Conservation (phyloP, 2,888 invertebrate genomes). For the Metalampra italica region DNA sequence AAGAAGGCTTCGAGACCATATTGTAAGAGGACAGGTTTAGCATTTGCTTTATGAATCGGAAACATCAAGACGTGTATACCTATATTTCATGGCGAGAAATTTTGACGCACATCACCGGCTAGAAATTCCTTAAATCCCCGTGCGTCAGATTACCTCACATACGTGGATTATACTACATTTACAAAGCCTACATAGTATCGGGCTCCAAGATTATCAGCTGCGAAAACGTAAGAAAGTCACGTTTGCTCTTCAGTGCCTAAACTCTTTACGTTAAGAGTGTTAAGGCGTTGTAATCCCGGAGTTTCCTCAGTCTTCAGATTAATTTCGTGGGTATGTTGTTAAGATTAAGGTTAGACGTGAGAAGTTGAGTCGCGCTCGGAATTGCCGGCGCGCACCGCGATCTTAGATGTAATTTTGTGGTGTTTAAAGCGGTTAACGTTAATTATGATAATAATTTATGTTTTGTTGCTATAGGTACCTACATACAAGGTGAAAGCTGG, state of each 20-base stretch:
- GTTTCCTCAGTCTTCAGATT: conserved; percentile 29
- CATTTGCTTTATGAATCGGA: background rate
- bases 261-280: conserved; percentile 5
- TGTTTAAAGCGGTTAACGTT: background rate
- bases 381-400: conserved; percentile 13
- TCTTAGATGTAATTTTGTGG: background rate
- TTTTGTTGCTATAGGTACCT: no score
- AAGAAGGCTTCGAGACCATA: no score
- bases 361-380: conserved; percentile 11
- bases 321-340: conserved; percentile 37
- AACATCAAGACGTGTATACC: no score
- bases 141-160: no score
- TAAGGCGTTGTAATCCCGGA: conserved; percentile 18
- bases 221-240: conserved; percentile 6
- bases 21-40: background rate
- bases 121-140: no score
- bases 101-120: no score
- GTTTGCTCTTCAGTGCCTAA: conserved; percentile 5
- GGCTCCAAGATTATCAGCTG: background rate
- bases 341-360: conserved; percentile 28
- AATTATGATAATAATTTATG: no score
- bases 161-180: no score
- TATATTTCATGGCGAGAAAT: no score
- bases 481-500: no score
- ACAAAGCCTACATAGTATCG: background rate